Evolutionary conservation across 2,888 invertebrate species (phyloP).

Genomic region (Acanthosepion esculentum): DNA sequence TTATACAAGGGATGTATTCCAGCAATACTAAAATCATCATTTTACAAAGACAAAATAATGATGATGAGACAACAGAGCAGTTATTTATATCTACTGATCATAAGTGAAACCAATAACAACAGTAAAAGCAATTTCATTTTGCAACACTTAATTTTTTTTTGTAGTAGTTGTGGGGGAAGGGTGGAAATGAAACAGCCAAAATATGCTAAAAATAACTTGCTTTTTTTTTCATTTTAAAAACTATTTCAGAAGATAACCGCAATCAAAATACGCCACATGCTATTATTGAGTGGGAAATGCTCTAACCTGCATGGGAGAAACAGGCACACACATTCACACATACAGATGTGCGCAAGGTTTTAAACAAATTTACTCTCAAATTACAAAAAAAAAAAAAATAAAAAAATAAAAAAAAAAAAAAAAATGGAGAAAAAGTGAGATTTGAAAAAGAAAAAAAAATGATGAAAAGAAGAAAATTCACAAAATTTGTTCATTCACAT

Average conservation of each 20-base stretch:
- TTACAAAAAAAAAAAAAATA: not conserved
- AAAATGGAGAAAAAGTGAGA: not conserved
- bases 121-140: conserved; percentile 45
- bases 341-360: conserved; percentile 35
- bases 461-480: not conserved
- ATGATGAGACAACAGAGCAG: conserved; percentile 46
- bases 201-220: conserved; percentile 20
- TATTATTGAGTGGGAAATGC: conserved; percentile 33
- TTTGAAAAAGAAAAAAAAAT: not conserved
- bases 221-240: not conserved
- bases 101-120: conserved; percentile 43
- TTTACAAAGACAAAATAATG: conserved; percentile 47
- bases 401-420: not conserved
- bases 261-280: conserved; percentile 21
- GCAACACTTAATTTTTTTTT: conserved; percentile 36
- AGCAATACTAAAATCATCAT: conserved; percentile 46
- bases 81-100: conserved; percentile 38
- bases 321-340: conserved; percentile 35
- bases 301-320: conserved; percentile 34
- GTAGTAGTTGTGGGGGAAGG: conserved; percentile 33
- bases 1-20: conserved; percentile 45
- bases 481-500: conserved; percentile 41
- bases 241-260: conserved; percentile 22
- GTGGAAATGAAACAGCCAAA: conserved; percentile 20
- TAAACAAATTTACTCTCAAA: conserved; percentile 33